These are phyloP conservation scores for Psylliodes chrysocephalus DNA, from an alignment of 2,888 invertebrate species.

Conservation along the genomic window DNA sequence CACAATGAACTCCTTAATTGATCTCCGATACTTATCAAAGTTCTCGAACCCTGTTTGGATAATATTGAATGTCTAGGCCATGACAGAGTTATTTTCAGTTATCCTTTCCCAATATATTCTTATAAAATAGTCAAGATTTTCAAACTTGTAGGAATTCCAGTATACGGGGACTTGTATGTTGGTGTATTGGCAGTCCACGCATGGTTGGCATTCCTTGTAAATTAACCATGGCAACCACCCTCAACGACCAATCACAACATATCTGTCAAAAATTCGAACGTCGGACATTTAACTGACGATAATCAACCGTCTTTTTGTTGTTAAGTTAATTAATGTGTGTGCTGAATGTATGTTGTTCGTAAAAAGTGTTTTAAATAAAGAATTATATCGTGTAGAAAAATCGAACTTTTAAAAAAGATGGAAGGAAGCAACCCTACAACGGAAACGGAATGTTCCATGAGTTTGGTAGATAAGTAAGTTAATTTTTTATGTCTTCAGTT, in stretches of 20 bases:
- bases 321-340: constrained; percentile 7
- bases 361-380: constrained; percentile 24
- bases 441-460: constrained; percentile 37
- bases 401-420: constrained; percentile 38
- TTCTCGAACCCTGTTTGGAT: no score
- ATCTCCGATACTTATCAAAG: no score
- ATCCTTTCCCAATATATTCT: no score
- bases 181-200: no score
- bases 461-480: constrained; percentile 43
- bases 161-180: no score
- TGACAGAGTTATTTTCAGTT: no score
- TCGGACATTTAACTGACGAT: constrained; percentile 12
- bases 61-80: no score
- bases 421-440: constrained; percentile 35
- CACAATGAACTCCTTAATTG: no score
- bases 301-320: constrained; percentile 39
- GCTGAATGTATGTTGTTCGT: constrained; percentile 10
- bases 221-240: constrained; percentile 22
- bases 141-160: no score
- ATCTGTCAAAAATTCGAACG: constrained; percentile 32
- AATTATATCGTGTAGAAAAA: constrained; percentile 14
- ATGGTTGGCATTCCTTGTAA: no score
- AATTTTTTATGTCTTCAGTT: no score
- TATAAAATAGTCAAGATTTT: no score
- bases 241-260: constrained; percentile 40